Conservation (phyloP, 2,113 vertebrate species). For the Genyomyrus donnyi region DNA sequence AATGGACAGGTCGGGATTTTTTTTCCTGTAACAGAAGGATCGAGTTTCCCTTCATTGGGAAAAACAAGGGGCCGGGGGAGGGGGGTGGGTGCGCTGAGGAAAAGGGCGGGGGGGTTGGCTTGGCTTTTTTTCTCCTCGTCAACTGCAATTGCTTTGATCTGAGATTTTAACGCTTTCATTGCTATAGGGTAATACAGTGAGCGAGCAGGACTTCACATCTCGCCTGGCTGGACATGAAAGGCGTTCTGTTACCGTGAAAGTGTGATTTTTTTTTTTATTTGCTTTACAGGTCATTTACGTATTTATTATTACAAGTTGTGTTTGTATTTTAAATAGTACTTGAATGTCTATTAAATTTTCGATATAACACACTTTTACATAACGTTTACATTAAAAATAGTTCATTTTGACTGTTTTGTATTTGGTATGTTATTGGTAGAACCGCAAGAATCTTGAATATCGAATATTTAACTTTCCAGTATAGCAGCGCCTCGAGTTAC, state of each 20-base stretch:
- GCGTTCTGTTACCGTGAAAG: neutral
- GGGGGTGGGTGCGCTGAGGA: neutral
- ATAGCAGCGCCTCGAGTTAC: neutral
- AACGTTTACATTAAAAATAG: neutral
- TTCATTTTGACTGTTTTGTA: neutral
- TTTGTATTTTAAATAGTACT: neutral
- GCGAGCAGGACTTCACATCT: neutral
- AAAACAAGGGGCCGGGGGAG: slow-evolving; percentile 49
- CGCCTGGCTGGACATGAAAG: neutral
- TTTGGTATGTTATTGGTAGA: neutral
- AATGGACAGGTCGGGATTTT: slow-evolving; percentile 40
- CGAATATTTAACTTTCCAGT: neutral
- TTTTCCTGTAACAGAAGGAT: slow-evolving; percentile 32
- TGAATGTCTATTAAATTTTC: neutral
- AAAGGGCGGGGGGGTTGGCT: neutral
- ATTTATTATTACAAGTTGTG: neutral
- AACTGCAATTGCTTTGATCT: neutral
- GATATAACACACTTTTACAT: neutral
- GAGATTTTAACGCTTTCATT: slow-evolving; percentile 10
- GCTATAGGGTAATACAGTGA: neutral
- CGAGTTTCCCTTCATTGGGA: slow-evolving; percentile 66
- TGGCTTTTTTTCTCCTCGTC: neutral
- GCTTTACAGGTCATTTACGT: neutral
- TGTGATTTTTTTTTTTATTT: neutral
- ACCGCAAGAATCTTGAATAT: neutral